A percentile compares a stretch with the other conserved stretches of the same genome.
Evolutionary conservation across 2,113 vertebrate genomes (phyloP).

Genomic region (Sisor rabdophorus): DNA sequence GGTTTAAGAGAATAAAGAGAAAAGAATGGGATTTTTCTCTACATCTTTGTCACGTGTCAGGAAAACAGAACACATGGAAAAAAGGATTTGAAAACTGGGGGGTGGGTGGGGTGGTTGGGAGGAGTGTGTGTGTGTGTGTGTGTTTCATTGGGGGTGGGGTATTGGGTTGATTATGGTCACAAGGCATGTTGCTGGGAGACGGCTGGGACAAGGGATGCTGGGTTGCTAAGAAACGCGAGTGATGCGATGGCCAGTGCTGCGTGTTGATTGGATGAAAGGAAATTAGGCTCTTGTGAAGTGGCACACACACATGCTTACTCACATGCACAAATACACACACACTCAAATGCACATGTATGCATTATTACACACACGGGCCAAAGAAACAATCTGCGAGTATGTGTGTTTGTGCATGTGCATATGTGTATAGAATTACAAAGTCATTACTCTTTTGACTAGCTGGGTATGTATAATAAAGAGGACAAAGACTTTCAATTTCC

Average conservation of each 20-base stretch:
- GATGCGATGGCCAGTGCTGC: slow-evolving; percentile 70
- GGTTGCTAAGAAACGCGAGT: slow-evolving; percentile 71
- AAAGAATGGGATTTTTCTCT: slow-evolving; percentile 2
- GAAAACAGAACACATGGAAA: slow-evolving; percentile 42
- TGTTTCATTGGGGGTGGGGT: slow-evolving; percentile 53
- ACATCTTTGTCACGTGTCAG: slow-evolving; percentile 45
- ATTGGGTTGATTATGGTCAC: slow-evolving; percentile 74
- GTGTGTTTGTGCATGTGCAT: neutral
- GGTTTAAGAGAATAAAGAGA: neutral
- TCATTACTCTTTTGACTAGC: slow-evolving; percentile 15
- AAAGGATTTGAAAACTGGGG: slow-evolving; percentile 26
- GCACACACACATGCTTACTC: slow-evolving; percentile 9
- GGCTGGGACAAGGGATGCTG: slow-evolving; percentile 70
- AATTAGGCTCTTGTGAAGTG: slow-evolving; percentile 64
- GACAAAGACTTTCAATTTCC: neutral
- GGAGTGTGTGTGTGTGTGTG: slow-evolving; percentile 46
- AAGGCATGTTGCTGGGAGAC: slow-evolving; percentile 75
- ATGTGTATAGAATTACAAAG: slow-evolving; percentile 19
- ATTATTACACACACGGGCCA: slow-evolving; percentile 3
- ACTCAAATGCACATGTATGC: neutral
- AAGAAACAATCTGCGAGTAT: neutral
- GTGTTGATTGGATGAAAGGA: slow-evolving; percentile 65
- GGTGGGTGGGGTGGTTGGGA: neutral
- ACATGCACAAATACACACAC: neutral
- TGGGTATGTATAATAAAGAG: neutral